These are phyloP conservation scores for Atta colombica DNA, from an alignment of 1,140 invertebrate species.

Conservation along the genomic window DNA sequence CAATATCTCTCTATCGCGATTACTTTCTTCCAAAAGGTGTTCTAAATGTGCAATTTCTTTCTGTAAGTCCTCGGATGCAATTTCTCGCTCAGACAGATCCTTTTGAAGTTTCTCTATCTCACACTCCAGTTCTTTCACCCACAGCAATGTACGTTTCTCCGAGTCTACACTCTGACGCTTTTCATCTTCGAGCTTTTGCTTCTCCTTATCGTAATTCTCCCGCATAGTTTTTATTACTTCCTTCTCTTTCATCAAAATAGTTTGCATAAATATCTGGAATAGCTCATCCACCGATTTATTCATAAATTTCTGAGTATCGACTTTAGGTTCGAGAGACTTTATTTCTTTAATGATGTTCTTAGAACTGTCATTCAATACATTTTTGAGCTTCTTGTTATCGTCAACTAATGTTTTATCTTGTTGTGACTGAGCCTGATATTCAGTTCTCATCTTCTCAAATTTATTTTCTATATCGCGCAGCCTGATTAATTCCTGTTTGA, in stretches of 20 bases:
- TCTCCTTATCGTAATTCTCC: conserved; percentile 65
- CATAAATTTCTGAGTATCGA: conserved; percentile 47
- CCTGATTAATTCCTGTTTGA: conserved; percentile 73
- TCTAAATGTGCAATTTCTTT: conserved; percentile 63
- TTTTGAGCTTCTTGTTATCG: conserved; percentile 62
- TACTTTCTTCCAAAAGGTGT: conserved; percentile 68
- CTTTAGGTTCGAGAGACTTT: conserved; percentile 66
- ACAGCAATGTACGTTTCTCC: conserved; percentile 73
- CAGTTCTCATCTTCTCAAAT: conserved; percentile 47
- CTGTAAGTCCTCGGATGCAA: conserved; percentile 15
- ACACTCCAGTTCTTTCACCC: conserved; percentile 78
- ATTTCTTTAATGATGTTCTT: conserved; percentile 81
- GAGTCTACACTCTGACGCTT: conserved; percentile 75
- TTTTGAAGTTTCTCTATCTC: conserved; percentile 81
- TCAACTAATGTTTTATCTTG: conserved; percentile 39
- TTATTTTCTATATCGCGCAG: conserved; percentile 60
- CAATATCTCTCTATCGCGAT: conserved; percentile 77
- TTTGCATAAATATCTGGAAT: conserved; percentile 75
- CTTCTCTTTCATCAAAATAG: conserved; percentile 79
- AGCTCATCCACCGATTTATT: conserved; percentile 74
- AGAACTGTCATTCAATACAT: conserved; percentile 73
- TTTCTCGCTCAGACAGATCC: conserved; percentile 72
- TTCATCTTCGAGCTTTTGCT: conserved; percentile 75
- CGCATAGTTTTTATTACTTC: conserved; percentile 78
- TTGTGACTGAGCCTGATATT: conserved; percentile 15